Evolutionary conservation across 2,797 vertebrate species (phyloP).

Genomic region (Chiloscyllium punctatum): DNA sequence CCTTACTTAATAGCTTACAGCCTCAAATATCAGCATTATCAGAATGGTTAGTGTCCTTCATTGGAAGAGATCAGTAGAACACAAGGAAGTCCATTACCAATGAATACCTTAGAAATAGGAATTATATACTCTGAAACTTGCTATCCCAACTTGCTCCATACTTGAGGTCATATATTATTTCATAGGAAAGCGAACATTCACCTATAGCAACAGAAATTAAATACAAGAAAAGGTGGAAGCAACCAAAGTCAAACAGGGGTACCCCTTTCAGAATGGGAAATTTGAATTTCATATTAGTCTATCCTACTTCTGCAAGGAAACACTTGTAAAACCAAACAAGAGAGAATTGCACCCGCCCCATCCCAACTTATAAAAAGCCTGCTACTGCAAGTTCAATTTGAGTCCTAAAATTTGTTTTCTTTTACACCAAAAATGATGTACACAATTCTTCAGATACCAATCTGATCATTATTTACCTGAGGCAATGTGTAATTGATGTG

Average conservation of each 20-base stretch:
- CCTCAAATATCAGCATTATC: not conserved
- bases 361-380: not conserved
- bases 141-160: not conserved
- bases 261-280: not conserved
- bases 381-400: not conserved
- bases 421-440: too few relatives aligned
- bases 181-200: not conserved
- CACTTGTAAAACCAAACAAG: not conserved
- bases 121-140: not conserved
- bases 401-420: too few relatives aligned
- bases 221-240: not conserved
- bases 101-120: not conserved
- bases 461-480: constrained; percentile 67
- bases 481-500: constrained; percentile 94
- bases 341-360: not conserved
- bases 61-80: not conserved
- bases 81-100: not conserved
- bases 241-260: not conserved
- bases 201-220: too few relatives aligned
- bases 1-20: not conserved
- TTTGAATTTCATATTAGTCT: not conserved
- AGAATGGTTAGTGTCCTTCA: not conserved
- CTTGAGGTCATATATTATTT: not conserved
- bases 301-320: not conserved
- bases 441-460: not conserved